These are phyloP conservation scores for Exocentrus adspersus DNA, from an alignment of 2,888 invertebrate species.

Conservation along the genomic window DNA sequence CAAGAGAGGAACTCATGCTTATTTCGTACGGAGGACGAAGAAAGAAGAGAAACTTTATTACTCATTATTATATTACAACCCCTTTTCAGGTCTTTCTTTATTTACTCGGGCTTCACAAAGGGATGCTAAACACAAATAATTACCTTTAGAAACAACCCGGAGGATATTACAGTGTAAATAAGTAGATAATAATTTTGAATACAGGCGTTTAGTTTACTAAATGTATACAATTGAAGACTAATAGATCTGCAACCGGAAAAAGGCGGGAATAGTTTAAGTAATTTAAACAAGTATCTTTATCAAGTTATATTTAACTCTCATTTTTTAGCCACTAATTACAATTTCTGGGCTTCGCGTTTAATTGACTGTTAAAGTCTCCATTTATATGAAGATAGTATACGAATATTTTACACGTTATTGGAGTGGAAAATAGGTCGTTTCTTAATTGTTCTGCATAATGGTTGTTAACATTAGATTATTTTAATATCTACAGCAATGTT, in stretches of 20 bases:
- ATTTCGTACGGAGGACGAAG: slow-evolving; percentile 1
- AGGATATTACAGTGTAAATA: neutral
- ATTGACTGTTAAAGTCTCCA: neutral
- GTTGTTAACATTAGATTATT: too few species aligned
- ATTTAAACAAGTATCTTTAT: too few species aligned
- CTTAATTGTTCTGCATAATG: too few species aligned
- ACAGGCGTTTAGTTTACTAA: neutral
- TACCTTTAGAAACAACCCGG: slow-evolving; percentile 3
- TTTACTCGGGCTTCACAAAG: slow-evolving; percentile 12
- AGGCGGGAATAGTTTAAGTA: too few species aligned
- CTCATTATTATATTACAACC: slow-evolving; percentile 38
- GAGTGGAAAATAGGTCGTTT: too few species aligned
- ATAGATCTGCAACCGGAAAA: neutral
- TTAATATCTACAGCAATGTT: too few species aligned
- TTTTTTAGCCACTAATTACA: too few species aligned
- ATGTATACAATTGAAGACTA: neutral
- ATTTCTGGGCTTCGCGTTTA: neutral
- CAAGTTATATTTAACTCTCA: too few species aligned
- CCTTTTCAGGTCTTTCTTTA: slow-evolving; percentile 28
- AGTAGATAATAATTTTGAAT: too few species aligned
- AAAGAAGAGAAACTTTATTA: slow-evolving; percentile 35
- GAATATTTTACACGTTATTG: too few species aligned
- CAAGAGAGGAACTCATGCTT: slow-evolving; percentile 33
- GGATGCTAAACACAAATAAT: slow-evolving; percentile 20
- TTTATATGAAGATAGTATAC: too few species aligned